Evolutionary conservation across 2,113 vertebrate species (phyloP).

Genomic region (Bujurquina vittata): DNA sequence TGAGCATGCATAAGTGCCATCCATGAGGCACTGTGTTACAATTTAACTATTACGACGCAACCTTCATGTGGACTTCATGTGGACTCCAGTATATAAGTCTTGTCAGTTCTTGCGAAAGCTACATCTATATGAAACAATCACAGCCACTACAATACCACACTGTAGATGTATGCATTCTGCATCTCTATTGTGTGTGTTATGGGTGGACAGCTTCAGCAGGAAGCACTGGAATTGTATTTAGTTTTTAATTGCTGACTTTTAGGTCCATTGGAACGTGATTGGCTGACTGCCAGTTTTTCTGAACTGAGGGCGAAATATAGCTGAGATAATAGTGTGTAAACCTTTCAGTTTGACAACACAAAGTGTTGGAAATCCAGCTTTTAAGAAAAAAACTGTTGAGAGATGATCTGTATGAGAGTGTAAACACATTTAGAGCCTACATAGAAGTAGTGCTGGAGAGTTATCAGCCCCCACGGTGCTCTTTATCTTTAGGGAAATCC

Average conservation of each 20-base stretch:
- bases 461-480: conserved; percentile 17
- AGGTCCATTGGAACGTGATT: neutral
- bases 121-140: too few relatives aligned
- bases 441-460: neutral
- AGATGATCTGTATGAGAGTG: neutral
- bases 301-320: conserved; percentile 22
- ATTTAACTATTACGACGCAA: neutral
- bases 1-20: neutral
- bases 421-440: conserved; percentile 10
- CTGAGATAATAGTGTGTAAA: conserved; percentile 17
- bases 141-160: too few relatives aligned
- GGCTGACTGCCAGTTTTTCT: conserved; percentile 29
- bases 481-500: conserved; percentile 69
- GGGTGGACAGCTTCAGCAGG: neutral
- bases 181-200: neutral
- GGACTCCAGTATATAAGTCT: too few relatives aligned
- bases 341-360: conserved; percentile 53
- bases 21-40: neutral
- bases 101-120: too few relatives aligned
- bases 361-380: conserved; percentile 21
- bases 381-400: conserved; percentile 24
- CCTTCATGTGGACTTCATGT: too few relatives aligned
- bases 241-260: neutral
- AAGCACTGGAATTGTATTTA: neutral
- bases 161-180: neutral